A percentile compares a stretch with the other conserved stretches of the same genome.
Conservation (phyloP, 35 echinoderm and acorn worm genomes). For the Lytechinus variegatus region DNA sequence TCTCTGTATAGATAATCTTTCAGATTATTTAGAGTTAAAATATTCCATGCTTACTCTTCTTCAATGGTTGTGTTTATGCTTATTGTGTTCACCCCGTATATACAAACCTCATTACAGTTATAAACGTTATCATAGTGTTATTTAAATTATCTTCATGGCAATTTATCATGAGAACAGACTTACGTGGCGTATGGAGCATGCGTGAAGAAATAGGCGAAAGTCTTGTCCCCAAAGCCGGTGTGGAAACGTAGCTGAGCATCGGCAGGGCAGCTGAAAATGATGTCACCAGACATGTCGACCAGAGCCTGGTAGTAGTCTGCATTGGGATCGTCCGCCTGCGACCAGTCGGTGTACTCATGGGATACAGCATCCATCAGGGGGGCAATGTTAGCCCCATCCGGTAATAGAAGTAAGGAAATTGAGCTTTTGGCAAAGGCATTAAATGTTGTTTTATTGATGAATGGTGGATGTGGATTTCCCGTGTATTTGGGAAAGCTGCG, state of each 20-base stretch:
- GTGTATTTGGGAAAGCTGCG: not conserved
- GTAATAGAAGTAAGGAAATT: not conserved
- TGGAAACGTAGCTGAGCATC: constrained; percentile 64
- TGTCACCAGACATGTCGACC: constrained; percentile 57
- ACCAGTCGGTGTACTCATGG: constrained; percentile 72
- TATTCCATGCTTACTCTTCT: too few species aligned
- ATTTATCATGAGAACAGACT: not conserved
- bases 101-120: not conserved
- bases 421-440: not conserved
- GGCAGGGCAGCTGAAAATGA: constrained; percentile 52
- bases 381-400: constrained; percentile 10
- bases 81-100: too few species aligned
- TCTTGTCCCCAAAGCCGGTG: constrained; percentile 29
- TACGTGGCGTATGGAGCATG: constrained; percentile 51
- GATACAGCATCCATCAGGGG: constrained; percentile 58
- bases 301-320: constrained; percentile 67
- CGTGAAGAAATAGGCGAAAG: constrained; percentile 59
- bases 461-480: not conserved
- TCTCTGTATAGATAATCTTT: too few species aligned
- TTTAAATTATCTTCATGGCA: not conserved
- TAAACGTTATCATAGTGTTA: not conserved
- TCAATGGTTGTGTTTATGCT: too few species aligned
- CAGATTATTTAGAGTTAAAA: too few species aligned
- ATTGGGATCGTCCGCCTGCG: constrained; percentile 56
- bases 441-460: constrained; percentile 5